Conservation (phyloP, 2,888 invertebrate genomes). For the Nematopogon swammerdamellus region DNA sequence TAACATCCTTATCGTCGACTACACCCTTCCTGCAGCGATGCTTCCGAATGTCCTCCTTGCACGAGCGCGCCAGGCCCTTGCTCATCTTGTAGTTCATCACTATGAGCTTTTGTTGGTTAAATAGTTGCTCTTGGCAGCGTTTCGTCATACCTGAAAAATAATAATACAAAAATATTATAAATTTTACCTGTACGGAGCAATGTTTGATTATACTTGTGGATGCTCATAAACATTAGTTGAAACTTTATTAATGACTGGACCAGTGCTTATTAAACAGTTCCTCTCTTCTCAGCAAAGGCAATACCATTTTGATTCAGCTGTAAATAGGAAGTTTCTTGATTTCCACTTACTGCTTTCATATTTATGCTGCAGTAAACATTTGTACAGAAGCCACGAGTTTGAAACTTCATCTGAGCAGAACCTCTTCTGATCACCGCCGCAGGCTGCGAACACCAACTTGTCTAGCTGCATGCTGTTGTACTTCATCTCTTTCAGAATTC, state of each 20-base stretch:
- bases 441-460: constrained; percentile 84
- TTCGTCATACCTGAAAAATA: constrained; percentile 48
- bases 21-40: constrained; percentile 82
- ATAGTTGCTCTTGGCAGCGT: constrained; percentile 78
- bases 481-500: constrained; percentile 84
- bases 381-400: constrained; percentile 81
- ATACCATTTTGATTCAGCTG: too few species aligned
- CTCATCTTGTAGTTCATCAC: constrained; percentile 89
- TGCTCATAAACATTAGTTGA: too few species aligned
- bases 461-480: constrained; percentile 86
- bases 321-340: too few species aligned
- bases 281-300: too few species aligned
- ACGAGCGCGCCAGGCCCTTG: constrained; percentile 82
- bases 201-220: too few species aligned
- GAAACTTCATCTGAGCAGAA: constrained; percentile 74
- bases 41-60: constrained; percentile 83
- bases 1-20: constrained; percentile 77
- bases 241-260: too few species aligned
- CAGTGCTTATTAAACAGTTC: too few species aligned
- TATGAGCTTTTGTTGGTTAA: constrained; percentile 82
- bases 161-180: too few species aligned
- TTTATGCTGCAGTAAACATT: constrained; percentile 84
- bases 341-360: constrained; percentile 60
- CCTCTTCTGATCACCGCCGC: constrained; percentile 75
- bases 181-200: too few species aligned